Base-by-base conservation (phyloP, 2,113 vertebrate genomes). In the Pterocles burchelli region DNA sequence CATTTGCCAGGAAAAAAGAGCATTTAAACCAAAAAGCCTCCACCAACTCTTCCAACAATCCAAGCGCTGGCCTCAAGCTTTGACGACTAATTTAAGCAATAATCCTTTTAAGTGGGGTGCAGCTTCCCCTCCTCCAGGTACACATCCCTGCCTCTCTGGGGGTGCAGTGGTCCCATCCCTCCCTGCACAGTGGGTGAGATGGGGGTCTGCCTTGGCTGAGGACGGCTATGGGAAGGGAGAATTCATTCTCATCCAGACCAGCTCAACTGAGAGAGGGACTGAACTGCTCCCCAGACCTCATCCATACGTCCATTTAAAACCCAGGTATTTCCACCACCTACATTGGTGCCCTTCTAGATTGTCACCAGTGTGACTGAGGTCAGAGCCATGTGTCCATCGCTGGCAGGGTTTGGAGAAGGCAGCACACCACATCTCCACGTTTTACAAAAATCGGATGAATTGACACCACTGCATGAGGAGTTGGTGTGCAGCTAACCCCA, bases 341-440 rank as follows among this genome's bases (percentile, higher is more conserved):
- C 59, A 9, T 24, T 48, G 15, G 36, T 31, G 15, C 38, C 54
- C 29, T 45, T 33, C 45, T 73, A 31, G 13, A 58, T 36, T 74
- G 25, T 57, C 77, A 43, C 28, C 55, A 73, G 51, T 0, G 1
- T 20, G 17, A 45, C 41, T 29, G 34, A 58, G 11, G 33, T 46
- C 45, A 11, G 9, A 82, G 43, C 28, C 5, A 5, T 6, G 7
- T 26, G 20, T 24, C 68, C 52, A 70, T 14, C 0, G 0, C 61
- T n/a, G 36, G 16, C 19, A 62, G 48, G 29, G 25, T 74, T 77
- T 81, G 77, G 33, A 75, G 74, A 45, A 19, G 24, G 36, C 4
- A 2, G 33, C 22, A 33, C 25, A 21, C 3, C 13, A 4, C 2
- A 3, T 29, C 25, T 65, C 29, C 21, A 29, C 25, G n/a, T 36